phyloP scores from a whole-genome alignment of 2,113 vertebrate genomes.

The Erythrocercus mccallii region DNA sequence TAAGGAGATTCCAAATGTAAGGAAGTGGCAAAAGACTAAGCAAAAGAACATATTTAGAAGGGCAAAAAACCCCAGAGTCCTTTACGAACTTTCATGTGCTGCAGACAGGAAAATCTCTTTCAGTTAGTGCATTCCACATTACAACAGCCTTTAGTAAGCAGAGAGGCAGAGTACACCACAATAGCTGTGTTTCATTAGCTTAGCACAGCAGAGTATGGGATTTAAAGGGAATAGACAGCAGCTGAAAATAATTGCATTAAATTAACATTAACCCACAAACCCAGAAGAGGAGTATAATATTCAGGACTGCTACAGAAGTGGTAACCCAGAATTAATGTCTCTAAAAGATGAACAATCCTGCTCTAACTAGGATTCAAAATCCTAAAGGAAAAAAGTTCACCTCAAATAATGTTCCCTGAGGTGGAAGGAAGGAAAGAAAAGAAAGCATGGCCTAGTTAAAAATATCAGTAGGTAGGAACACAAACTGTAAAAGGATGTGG shows the following conservation, averaged over 20 bases:
- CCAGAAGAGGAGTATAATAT: slow-evolving; percentile 14
- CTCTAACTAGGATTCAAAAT: neutral
- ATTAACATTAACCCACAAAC: slow-evolving; percentile 47
- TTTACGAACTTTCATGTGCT: neutral
- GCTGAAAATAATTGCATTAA: slow-evolving; percentile 44
- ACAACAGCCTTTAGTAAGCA: neutral
- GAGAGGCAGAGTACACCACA: neutral
- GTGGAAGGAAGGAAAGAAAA: neutral
- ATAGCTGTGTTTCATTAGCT: neutral
- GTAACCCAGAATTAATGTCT: neutral
- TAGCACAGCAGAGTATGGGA: neutral
- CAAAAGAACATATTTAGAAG: neutral
- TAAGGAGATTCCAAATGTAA: neutral
- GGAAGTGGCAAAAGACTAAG: neutral
- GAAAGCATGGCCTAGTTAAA: slow-evolving; percentile 4
- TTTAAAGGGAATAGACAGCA: slow-evolving; percentile 34
- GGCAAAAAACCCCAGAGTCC: neutral
- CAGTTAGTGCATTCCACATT: neutral
- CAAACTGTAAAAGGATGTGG: neutral
- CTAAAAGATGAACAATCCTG: neutral
- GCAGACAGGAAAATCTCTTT: neutral
- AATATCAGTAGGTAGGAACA: slow-evolving; percentile 20
- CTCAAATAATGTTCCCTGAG: neutral
- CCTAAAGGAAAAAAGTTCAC: slow-evolving; percentile 5
- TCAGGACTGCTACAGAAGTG: neutral